Evolutionary conservation across 2,888 invertebrate genomes (phyloP).

Genomic region (Saturnia japonica): DNA sequence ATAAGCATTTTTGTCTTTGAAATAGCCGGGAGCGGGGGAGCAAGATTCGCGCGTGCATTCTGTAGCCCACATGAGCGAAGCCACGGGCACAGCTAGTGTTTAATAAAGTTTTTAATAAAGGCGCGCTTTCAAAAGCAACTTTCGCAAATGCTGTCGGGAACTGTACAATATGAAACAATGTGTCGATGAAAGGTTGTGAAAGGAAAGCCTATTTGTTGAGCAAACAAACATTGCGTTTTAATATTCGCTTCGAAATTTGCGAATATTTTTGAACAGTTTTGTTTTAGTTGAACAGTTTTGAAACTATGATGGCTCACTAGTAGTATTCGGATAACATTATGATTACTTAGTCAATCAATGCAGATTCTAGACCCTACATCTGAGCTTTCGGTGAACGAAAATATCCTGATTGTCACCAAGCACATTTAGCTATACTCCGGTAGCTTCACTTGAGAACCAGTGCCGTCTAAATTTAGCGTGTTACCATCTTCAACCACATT

Average conservation of each 20-base stretch:
- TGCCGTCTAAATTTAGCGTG: no score
- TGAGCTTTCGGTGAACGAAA: not conserved
- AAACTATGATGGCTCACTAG: not conserved
- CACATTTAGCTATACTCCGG: not conserved
- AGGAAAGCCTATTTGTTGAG: not conserved
- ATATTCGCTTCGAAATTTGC: not conserved
- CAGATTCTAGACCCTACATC: no score
- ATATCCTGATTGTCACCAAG: not conserved
- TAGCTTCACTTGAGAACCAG: not conserved
- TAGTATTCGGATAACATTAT: not conserved
- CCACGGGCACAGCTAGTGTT: not conserved
- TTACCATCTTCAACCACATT: no score
- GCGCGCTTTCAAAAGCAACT: not conserved
- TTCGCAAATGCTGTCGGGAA: not conserved
- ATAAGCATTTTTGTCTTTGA: no score
- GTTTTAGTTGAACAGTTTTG: not conserved
- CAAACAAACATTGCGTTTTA: not conserved
- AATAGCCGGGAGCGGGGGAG: no score
- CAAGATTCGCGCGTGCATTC: no score
- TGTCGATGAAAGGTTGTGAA: not conserved
- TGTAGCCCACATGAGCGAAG: no score
- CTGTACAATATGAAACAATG: not conserved
- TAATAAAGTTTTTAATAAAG: not conserved
- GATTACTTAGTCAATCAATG: no score
- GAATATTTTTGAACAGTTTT: not conserved